A percentile compares a stretch with the other conserved stretches of the same genome.
phyloP scores from a whole-genome alignment of 2,113 vertebrate species.

The Ancistrus triradiatus region DNA sequence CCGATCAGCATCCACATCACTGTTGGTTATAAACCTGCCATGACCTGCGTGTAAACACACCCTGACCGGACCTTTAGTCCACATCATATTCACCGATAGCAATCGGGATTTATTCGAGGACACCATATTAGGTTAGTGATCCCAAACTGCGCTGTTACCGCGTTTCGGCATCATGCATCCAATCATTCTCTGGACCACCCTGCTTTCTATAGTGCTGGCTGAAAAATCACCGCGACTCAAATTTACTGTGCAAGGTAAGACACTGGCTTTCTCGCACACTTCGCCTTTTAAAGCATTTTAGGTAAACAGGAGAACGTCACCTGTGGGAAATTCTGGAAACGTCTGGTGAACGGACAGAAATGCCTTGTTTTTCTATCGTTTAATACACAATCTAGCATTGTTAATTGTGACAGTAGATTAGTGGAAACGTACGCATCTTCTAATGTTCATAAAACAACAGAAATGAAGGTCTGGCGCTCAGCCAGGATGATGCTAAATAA shows the following conservation, averaged over 20 bases:
- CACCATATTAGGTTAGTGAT: no score
- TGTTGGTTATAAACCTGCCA: conserved; percentile 9
- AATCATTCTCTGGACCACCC: conserved; percentile 45
- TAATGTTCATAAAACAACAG: no score
- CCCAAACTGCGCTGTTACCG: not conserved
- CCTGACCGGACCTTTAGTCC: not conserved
- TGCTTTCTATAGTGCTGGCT: conserved; percentile 54
- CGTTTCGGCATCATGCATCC: conserved; percentile 57
- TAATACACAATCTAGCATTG: no score
- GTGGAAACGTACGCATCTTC: no score
- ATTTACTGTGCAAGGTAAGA: conserved; percentile 72
- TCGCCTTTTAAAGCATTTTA: no score
- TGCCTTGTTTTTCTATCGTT: not conserved
- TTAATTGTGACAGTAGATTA: no score
- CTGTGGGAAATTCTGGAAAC: not conserved
- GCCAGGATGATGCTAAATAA: not conserved
- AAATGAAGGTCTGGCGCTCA: not conserved
- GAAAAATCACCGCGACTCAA: conserved; percentile 71
- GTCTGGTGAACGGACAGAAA: conserved; percentile 5
- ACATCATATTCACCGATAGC: no score
- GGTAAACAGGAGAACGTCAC: not conserved
- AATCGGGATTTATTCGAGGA: no score
- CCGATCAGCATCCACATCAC: conserved; percentile 6
- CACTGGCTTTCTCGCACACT: not conserved
- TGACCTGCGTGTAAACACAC: not conserved